A percentile compares a stretch with the other conserved stretches of the same genome.
These are phyloP conservation scores for Cistogaster globosa DNA, from an alignment of 2,888 invertebrate genomes.

Conservation along the genomic window DNA sequence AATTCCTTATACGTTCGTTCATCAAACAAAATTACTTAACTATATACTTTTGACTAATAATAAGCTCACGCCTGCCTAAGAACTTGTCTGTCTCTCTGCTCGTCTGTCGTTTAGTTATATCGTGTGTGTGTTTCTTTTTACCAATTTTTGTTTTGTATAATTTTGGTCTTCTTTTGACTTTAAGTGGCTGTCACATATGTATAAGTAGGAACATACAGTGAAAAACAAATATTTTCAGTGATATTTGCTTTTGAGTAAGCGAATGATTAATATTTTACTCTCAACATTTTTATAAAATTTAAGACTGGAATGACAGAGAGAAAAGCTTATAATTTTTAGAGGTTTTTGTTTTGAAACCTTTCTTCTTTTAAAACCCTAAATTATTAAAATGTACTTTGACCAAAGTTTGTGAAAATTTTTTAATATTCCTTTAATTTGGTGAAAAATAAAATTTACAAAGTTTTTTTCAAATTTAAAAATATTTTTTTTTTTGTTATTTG, in stretches of 20 bases:
- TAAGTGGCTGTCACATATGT: constrained; percentile 32
- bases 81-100: constrained; percentile 65
- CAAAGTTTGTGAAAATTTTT: too few relatives aligned
- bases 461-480: too few relatives aligned
- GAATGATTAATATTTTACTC: too few relatives aligned
- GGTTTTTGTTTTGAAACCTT: too few relatives aligned
- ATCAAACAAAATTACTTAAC: constrained; percentile 74
- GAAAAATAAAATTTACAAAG: too few relatives aligned
- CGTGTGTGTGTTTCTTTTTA: not conserved
- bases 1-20: constrained; percentile 70
- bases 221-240: not conserved
- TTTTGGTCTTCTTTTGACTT: constrained; percentile 10
- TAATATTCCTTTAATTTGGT: too few relatives aligned
- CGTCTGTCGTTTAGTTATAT: not conserved
- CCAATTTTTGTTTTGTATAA: constrained; percentile 33
- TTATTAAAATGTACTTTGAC: too few relatives aligned
- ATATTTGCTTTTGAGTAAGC: not conserved
- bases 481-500: too few relatives aligned
- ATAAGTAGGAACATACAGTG: constrained; percentile 17
- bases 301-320: too few relatives aligned
- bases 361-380: too few relatives aligned
- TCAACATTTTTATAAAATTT: not conserved
- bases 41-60: constrained; percentile 73
- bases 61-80: constrained; percentile 74
- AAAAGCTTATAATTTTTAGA: too few relatives aligned